Evolutionary conservation across 2,888 invertebrate species (phyloP), one percentile per base, ranked within the genome.

Genomic region (Bursaphelenchus okinawaensis): DNA sequence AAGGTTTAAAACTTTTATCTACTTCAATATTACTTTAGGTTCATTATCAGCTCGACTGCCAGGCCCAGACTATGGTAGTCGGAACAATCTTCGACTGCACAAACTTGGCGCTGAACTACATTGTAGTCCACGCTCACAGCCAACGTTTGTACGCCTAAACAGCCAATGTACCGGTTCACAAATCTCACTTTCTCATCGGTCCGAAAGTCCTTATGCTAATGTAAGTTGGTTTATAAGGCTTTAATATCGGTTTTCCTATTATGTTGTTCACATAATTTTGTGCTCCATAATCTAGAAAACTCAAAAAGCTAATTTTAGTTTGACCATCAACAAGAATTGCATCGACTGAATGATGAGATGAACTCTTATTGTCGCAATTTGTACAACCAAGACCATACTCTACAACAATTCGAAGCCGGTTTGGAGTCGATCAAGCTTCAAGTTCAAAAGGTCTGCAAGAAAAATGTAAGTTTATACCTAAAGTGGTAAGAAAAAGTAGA

Each of bases 321-420:
- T 40, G 40, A 40, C 40, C 40, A 40, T 40, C 40, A 40, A 40
- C 40, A 40, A 40, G 40, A 40, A 40, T n/a, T 96, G 76, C 88
- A 93, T 72, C 93, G 94, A 84, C 86, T 96, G 75, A 88, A 91
- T 78, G 52, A 63, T n/a, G 64, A 64, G 29, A 63, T 64, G 64
- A 52, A 60, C 4, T 95, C 76, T 88, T 40, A 40, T 40, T 40
- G 40, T 4, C 12, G n/a, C 16, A 40, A 40, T 40, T 40, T 40
- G 6, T 40, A 40, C 40, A 40, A 40, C 6, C 40, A 40, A 40
- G 40, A 40, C n/a, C 40, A 40, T n/a, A 40, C 40, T 40, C 40
- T 40, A 40, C 40, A 40, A 40, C 40, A 40, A 40, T 40, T 40
- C 40, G 40, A 40, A 40, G 40, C 40, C 40, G 40, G 40, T 1